Base-by-base conservation (phyloP, 2,113 vertebrate genomes). In the Regulus satrapa region DNA sequence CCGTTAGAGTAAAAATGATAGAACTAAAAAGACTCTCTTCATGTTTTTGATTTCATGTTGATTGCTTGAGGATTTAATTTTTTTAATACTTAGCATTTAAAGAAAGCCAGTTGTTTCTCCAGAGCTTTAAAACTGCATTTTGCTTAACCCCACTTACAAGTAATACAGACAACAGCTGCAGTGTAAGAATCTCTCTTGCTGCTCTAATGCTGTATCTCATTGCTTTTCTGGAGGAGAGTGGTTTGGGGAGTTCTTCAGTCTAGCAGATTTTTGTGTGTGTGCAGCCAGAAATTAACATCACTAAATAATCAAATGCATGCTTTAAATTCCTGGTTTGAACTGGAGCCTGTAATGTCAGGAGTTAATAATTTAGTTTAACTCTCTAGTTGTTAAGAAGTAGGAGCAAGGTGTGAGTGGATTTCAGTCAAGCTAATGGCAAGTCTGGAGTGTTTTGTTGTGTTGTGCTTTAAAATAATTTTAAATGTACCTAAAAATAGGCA, bases 281-380 rank as follows among this genome's bases (percentile, higher is more conserved):
- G 64, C 88, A 89, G 66, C 92, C 68, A 97, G 95, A 98, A 97
- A 98, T 97, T 95, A 97, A 87, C 85, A 92, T 85, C 88, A 86
- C 95, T 97, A 94, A 97, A 80, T 94, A 95, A 87, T 95, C 92
- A 91, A 81, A 96, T 95, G 97, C 98, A 97, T 99, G 96, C 97
- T 98, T 99, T 95, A 96, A 97, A 99, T 99, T 99, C 99, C 98
- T 98, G 89, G 86, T 96, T 97, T 98, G 97, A 98, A 98, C 89
- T 97, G 97, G 97, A 98, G 98, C 98, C 96, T 98, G 95, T 98
- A 98, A 98, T 98, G 97, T 95, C 95, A 95, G 93, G 81, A 94
- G 88, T 88, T 96, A 94, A 94, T 94, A 86, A 87, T 94, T 97
- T 90, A 89, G 72, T 94, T 94, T 94, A 96, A 94, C 71, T 87